Evolutionary conservation across 2,888 invertebrate species (phyloP), one percentile per base, ranked within the genome.

Genomic region (Acrobasis consociella): DNA sequence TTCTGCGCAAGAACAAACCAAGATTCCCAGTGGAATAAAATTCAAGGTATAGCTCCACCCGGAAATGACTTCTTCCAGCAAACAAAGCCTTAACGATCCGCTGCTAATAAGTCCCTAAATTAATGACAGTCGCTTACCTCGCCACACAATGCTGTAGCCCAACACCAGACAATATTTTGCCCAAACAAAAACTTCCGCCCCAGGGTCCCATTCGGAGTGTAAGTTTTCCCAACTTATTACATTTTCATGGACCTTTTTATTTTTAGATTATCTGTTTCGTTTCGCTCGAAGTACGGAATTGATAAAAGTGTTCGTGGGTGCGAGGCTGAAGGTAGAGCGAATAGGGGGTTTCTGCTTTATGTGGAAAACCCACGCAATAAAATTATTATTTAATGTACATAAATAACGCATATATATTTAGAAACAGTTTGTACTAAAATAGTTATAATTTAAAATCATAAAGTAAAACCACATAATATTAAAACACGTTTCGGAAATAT

Each of bases 21-120:
- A n/a, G n/a, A 46, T 46, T 46, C 46, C 46, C 46, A 46, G 46
- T 46, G 5, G 46, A 46, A 46, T 13, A 46, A 17, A 22, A 10
- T 52, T 52, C 37, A 22, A 2, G 31, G 13, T 31, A 37, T 3
- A 52, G 38, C 49, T 58, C 31, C 11, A 17, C 17, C 49, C 38
- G 37, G 37, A 46, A 50, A 49, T 31, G 16, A 39, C 59, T 50
- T 38, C 16, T 60, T 49, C 39, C n/a, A 49, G 13, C 50, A 50
- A 51, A 50, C 50, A 38, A 60, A 59, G 50, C 10, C 50, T 60
- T 51, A 17, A 39, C 15, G 38, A 39, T 38, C 38, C 50, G 15
- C 16, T 38, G 50, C 50, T 60, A 60, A 60, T 60, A 50, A 60
- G 16, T 11, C 16, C 16, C 9, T 51, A 37, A 60, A 50, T 50